Percentiles rank a stretch among this genome's conserved stretches.
These are phyloP conservation scores for Heterodera schachtii DNA, from an alignment of 1,140 invertebrate species.

Conservation along the genomic window DNA sequence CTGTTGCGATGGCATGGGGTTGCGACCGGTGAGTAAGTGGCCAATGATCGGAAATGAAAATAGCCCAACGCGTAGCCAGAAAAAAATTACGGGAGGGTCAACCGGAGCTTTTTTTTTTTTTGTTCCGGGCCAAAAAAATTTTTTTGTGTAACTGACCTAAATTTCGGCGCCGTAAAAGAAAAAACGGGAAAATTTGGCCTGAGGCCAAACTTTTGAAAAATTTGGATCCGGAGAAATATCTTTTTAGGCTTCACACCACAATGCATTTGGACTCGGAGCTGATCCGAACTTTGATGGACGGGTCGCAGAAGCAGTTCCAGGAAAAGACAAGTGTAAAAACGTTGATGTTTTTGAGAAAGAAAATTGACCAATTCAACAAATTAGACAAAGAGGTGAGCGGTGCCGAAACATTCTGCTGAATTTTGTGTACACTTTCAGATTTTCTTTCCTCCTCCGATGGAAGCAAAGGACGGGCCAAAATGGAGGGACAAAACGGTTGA, in stretches of 20 bases:
- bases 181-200: no score
- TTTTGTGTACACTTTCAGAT: background rate
- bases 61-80: background rate
- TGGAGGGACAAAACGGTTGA: background rate
- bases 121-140: no score
- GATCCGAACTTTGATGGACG: constrained; percentile 10
- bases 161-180: no score
- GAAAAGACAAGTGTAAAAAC: background rate
- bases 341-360: background rate
- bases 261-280: constrained; percentile 16
- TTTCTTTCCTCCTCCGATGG: background rate
- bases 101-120: no score
- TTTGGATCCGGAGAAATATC: background rate
- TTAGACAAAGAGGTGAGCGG: background rate
- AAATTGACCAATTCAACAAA: background rate
- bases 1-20: constrained; percentile 16
- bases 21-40: background rate
- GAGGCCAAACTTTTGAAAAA: no score
- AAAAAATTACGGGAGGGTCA: no score
- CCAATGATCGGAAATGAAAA: background rate
- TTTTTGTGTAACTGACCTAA: no score
- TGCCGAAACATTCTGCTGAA: no score
- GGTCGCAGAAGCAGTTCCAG: background rate
- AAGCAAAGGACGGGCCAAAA: background rate
- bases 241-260: constrained; percentile 20